Base-by-base conservation (phyloP, 1,140 invertebrate genomes). In the Zophobas atratus region DNA sequence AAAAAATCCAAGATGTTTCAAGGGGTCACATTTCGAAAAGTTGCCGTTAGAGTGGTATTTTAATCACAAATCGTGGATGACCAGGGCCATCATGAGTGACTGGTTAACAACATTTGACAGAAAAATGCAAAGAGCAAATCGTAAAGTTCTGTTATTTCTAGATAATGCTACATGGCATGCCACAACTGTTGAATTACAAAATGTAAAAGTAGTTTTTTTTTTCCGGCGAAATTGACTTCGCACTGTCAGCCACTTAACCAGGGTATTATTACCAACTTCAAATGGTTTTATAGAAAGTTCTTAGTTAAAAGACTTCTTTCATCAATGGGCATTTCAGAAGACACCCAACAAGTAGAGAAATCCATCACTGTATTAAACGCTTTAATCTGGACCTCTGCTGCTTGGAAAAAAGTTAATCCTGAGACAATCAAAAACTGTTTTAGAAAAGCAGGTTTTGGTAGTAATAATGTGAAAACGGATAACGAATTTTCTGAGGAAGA, bases 181-280 rank as follows among this genome's bases (percentile, higher is more conserved):
- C 53, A 57, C 48, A 36, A 78, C 80, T 6, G 70, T 82, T 41
- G 76, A 84, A 53, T 78, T 85, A 8, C 73, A 78, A 76, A 83
- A 85, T 80, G 82, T 88, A 4, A 86, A 83, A 81, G 49, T 88
- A 1, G 73, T 84, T 35, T 89, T 87, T 82, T 81, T 89, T 38
- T 20, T 20, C 87, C 87, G 39, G 81, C 85, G 32, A 90, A 90
- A 81, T 88, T 86, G 1, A 89, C 88, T 34, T 85, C 84, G 3
- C 80, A 84, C 57, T 78, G 89, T n/a, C 88, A 90, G 81, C 87
- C 87, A 48, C 81, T 90, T 77, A 87, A 89, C 82, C 85, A 86
- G 82, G 86, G 86, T 32, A 85, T 90, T 51, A 90, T 89, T 75
- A 80, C 83, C 70, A 84, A 83, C 72, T 82, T 86, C 53, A 86